A percentile compares a stretch with the other conserved stretches of the same genome.
These are phyloP conservation scores for Crocidura indochinensis DNA, from an alignment of 2,797 vertebrate species.

Conservation along the genomic window DNA sequence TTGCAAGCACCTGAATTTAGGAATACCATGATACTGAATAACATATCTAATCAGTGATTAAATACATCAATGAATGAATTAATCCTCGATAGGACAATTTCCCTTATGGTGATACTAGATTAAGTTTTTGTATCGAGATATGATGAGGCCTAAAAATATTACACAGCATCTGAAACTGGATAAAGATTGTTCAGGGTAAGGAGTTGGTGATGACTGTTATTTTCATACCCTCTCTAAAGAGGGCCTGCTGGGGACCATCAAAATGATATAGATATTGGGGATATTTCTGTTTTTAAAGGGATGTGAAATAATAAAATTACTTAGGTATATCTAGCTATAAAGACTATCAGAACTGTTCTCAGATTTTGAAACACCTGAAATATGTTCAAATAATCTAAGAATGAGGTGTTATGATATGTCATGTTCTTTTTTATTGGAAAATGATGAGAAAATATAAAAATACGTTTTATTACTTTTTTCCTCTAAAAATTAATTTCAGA, in stretches of 20 bases:
- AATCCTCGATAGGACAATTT: neutral
- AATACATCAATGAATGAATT: rapidly evolving
- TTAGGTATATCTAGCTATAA: neutral
- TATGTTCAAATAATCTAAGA: neutral
- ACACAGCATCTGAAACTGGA: neutral
- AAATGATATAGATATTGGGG: neutral
- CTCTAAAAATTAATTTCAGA: neutral
- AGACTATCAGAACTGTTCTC: neutral
- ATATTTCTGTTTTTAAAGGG: neutral
- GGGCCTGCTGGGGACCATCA: too few species aligned
- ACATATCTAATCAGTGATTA: rapidly evolving
- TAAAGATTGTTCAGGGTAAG: neutral
- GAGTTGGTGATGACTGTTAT: too few species aligned
- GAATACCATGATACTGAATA: rapidly evolving
- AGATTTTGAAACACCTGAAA: neutral
- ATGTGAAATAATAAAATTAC: neutral
- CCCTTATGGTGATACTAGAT: too few species aligned
- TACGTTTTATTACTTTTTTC: neutral
- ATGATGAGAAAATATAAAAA: neutral
- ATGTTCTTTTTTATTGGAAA: constrained; percentile 2
- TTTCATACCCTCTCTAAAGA: too few species aligned
- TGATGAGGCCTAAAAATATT: neutral
- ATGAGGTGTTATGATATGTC: neutral
- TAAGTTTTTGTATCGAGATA: neutral
- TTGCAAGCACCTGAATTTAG: neutral